Percentiles rank a stretch among this genome's conserved stretches.
Evolutionary conservation across 2,888 invertebrate genomes (phyloP).

Genomic region (Cyaniris semiargus): DNA sequence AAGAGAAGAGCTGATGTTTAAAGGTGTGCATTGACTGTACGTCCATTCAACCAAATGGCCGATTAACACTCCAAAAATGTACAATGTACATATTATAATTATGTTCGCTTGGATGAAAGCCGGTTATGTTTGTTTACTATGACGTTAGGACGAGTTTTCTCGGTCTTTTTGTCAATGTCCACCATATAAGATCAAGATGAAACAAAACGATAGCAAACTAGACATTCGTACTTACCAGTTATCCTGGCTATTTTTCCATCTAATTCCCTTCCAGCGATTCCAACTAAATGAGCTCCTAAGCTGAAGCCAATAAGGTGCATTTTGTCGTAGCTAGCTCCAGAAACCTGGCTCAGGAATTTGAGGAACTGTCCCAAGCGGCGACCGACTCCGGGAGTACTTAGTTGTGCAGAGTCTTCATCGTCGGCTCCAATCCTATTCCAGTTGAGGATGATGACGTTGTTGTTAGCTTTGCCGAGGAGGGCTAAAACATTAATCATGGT

Average conservation of each 20-base stretch:
- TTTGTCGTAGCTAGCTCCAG: slow-evolving; percentile 51
- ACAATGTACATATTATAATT: too few species aligned
- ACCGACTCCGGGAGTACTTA: slow-evolving; percentile 62
- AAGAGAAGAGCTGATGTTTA: too few species aligned
- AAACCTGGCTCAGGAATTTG: slow-evolving; percentile 52
- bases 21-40: too few species aligned
- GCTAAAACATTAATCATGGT: slow-evolving; percentile 46
- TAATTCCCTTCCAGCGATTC: slow-evolving; percentile 62
- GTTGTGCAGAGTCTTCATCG: slow-evolving; percentile 57
- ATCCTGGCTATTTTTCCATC: slow-evolving; percentile 61
- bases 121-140: too few species aligned
- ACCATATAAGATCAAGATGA: too few species aligned
- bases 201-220: too few species aligned
- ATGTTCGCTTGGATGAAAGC: too few species aligned
- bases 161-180: too few species aligned
- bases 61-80: too few species aligned
- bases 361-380: slow-evolving; percentile 66
- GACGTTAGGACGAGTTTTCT: too few species aligned
- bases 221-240: slow-evolving; percentile 53
- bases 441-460: slow-evolving; percentile 65
- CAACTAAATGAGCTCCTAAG: slow-evolving; percentile 72
- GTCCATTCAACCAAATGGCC: too few species aligned
- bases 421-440: slow-evolving; percentile 60
- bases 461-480: slow-evolving; percentile 53
- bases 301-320: slow-evolving; percentile 74